Percentiles rank a stretch among this genome's conserved stretches.
phyloP scores from a whole-genome alignment of 2,888 invertebrate species.

The Drosophila nr. perissopoda region DNA sequence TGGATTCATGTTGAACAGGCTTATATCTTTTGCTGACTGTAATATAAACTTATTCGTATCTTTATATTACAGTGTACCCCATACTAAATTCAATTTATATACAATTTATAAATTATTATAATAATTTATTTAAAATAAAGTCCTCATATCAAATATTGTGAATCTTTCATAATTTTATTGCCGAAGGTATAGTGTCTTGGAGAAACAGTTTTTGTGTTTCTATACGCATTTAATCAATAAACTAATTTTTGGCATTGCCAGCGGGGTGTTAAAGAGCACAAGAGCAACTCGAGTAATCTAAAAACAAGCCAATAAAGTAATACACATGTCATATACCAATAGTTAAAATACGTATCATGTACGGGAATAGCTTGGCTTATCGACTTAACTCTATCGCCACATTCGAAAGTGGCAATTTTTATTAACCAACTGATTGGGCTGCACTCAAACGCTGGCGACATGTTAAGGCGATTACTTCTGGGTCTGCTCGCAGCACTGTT shows the following conservation, averaged over 20 bases:
- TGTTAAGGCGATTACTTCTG: slow-evolving; percentile 65
- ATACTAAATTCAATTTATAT: no score
- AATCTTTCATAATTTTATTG: neutral
- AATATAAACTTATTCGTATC: neutral
- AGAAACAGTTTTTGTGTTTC: neutral
- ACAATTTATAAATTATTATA: no score
- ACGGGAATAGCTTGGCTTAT: slow-evolving; percentile 43
- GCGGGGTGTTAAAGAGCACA: slow-evolving; percentile 11
- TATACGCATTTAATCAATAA: neutral
- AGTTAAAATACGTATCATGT: neutral
- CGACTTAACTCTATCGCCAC: slow-evolving; percentile 42
- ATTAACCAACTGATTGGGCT: slow-evolving; percentile 62
- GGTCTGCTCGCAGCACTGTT: slow-evolving; percentile 37
- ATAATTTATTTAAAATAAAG: neutral
- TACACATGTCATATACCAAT: neutral
- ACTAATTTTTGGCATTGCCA: neutral
- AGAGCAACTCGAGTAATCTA: slow-evolving; percentile 39
- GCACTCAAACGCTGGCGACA: slow-evolving; percentile 63
- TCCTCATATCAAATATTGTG: neutral
- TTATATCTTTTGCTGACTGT: neutral
- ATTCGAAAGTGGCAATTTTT: slow-evolving; percentile 48
- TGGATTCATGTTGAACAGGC: neutral
- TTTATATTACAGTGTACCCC: neutral
- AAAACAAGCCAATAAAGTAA: slow-evolving; percentile 43
- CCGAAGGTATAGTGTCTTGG: neutral